Evolutionary conservation across 1,140 invertebrate species (phyloP), one percentile per base, ranked within the genome.

Genomic region (Hypothenemus hampei): DNA sequence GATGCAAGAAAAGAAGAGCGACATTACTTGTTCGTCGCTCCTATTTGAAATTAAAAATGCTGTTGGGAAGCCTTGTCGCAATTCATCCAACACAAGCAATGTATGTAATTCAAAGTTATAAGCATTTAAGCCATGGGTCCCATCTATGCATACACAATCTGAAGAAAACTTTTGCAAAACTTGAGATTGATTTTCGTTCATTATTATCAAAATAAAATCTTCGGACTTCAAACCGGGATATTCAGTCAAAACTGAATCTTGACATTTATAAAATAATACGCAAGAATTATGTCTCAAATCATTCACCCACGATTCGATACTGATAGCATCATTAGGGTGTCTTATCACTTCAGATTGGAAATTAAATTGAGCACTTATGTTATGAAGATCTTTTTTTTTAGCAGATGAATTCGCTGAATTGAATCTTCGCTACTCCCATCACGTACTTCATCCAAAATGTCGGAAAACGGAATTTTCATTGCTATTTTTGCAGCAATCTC

Each of bases 371-470:
- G 7, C n/a, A 26, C 36, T 35, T 22, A 57, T 57, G 35, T 60
- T 60, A 35, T 55, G 44, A 3, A 61, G 24, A 24, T 61, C 57
- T 48, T 62, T 59, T 44, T 51, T 59, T 11, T 51, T 19, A 48
- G 29, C 4, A 57, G 29, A 44, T 58, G 55, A 4, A 60, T 48
- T 43, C 59, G 52, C 37, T 58, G 5, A 37, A 5, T 22, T 15
- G 15, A 18, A 13, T 15, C 11, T 13, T 18, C 18, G 19, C 11
- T 7, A 0, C 36, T 13, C 7, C 53, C 29, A 45, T 62, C 50
- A 16, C 53, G 18, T 11, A 57, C 24, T 7, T 60, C 43, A 43
- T 62, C 50, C n/a, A 62, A 40, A 45, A 62, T 60, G 5, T 3
- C 13, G 4, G 21, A 6, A 52, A 62, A 62, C 0, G 60, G 53